phyloP scores from a whole-genome alignment of 1,140 invertebrate genomes.

The Aethina tumida region DNA sequence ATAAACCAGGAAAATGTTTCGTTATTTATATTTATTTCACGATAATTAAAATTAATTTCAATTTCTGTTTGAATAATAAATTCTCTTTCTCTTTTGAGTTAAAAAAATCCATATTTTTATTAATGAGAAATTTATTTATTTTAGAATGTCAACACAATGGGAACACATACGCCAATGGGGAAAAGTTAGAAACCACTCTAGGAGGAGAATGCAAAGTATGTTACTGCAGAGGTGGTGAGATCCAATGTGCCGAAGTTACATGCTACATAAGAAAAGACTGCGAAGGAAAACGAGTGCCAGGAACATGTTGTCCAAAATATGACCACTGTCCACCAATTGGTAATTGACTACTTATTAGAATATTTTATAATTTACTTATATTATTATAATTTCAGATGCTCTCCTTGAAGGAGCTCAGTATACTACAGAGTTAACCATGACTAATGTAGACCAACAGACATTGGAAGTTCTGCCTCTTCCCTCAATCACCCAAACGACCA shows the following conservation, averaged over 20 bases:
- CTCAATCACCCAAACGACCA: too few species aligned
- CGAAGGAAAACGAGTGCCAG: slow-evolving; percentile 52
- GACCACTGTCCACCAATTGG: slow-evolving; percentile 63
- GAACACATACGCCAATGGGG: slow-evolving; percentile 61
- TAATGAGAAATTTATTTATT: slow-evolving; percentile 32
- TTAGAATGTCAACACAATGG: slow-evolving; percentile 68
- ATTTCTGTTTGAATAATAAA: too few species aligned
- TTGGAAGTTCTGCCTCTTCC: too few species aligned
- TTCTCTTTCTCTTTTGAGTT: too few species aligned
- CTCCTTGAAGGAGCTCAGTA: slow-evolving; percentile 6
- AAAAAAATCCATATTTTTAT: too few species aligned
- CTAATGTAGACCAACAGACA: slow-evolving; percentile 1
- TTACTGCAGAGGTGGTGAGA: slow-evolving; percentile 67
- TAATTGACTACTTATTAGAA: slow-evolving; percentile 20
- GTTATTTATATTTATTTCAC: too few species aligned
- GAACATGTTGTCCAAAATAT: slow-evolving; percentile 67
- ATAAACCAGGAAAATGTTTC: too few species aligned
- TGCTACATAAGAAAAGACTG: slow-evolving; percentile 67
- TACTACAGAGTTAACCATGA: slow-evolving; percentile 7
- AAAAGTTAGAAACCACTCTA: slow-evolving; percentile 54
- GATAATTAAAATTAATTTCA: too few species aligned
- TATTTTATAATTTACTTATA: not conserved
- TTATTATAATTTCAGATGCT: slow-evolving; percentile 10
- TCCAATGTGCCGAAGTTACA: slow-evolving; percentile 62
- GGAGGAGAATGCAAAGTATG: slow-evolving; percentile 65